Evolutionary conservation across 2,113 vertebrate genomes (phyloP).

Genomic region (Hypocryptadius cinnamomeus): DNA sequence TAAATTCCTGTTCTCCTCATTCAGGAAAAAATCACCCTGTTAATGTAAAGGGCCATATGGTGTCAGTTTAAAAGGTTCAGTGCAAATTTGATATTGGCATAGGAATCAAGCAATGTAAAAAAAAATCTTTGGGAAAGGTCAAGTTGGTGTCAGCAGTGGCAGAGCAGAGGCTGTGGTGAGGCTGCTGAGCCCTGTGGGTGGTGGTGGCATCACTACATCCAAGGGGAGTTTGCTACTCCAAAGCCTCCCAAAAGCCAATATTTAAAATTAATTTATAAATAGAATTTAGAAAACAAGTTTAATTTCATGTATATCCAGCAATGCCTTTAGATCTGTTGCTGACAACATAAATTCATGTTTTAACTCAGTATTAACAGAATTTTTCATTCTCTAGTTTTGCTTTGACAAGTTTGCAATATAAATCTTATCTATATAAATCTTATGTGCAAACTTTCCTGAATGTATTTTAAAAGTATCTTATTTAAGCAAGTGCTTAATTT

Average conservation of each 20-base stretch:
- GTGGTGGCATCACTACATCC: background rate
- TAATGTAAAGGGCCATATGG: background rate
- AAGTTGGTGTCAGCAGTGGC: background rate
- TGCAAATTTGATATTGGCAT: background rate
- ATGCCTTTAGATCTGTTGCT: background rate
- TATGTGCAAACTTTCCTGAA: background rate
- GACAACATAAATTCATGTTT: background rate
- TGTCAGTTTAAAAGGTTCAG: background rate
- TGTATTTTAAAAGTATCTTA: background rate
- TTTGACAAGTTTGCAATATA: background rate
- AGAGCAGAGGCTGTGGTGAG: background rate
- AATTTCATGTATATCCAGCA: background rate
- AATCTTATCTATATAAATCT: background rate
- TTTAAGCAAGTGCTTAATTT: conserved; percentile 37
- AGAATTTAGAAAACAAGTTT: background rate
- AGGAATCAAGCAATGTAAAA: background rate
- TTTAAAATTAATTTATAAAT: background rate
- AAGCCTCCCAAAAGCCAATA: background rate
- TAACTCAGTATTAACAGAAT: background rate
- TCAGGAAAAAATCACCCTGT: background rate
- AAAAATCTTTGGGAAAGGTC: background rate
- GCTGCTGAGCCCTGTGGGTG: background rate
- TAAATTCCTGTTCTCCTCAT: background rate
- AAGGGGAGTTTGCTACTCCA: background rate
- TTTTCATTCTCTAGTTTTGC: background rate